phyloP scores from a whole-genome alignment of 2,113 vertebrate genomes.

The Nipponia nippon region DNA sequence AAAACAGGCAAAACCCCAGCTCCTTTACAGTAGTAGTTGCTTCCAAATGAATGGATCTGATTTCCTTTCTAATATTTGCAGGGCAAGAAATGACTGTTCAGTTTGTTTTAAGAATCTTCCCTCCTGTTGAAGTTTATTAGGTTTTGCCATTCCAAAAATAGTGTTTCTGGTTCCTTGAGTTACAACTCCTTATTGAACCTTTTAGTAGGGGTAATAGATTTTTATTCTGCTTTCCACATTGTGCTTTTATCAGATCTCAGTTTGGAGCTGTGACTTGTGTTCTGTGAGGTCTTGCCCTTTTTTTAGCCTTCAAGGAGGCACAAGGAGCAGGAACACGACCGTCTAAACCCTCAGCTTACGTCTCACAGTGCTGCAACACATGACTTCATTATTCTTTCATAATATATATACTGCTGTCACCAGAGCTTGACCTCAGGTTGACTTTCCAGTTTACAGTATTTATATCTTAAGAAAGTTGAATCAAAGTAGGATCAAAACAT shows the following conservation, averaged over 20 bases:
- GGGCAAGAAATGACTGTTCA: neutral
- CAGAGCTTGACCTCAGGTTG: neutral
- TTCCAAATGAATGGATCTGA: slow-evolving; percentile 28
- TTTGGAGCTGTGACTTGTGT: neutral
- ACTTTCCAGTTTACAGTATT: slow-evolving; percentile 27
- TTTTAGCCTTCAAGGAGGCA: neutral
- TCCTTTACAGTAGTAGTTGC: slow-evolving; percentile 2
- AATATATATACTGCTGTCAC: neutral
- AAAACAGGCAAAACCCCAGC: neutral
- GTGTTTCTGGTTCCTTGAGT: neutral
- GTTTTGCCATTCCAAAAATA: neutral
- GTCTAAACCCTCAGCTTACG: neutral
- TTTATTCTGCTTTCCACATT: neutral
- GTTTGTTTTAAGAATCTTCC: slow-evolving; percentile 3
- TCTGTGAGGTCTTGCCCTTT: neutral
- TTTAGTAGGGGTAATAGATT: neutral
- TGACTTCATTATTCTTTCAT: neutral
- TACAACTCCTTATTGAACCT: neutral
- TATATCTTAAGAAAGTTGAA: neutral
- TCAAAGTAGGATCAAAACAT: neutral
- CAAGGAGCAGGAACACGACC: neutral
- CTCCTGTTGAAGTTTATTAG: neutral
- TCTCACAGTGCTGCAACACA: neutral
- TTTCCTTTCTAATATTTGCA: slow-evolving; percentile 32
- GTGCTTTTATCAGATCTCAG: neutral